Conservation (phyloP, 2,888 invertebrate genomes). For the Heliconius cydno region DNA sequence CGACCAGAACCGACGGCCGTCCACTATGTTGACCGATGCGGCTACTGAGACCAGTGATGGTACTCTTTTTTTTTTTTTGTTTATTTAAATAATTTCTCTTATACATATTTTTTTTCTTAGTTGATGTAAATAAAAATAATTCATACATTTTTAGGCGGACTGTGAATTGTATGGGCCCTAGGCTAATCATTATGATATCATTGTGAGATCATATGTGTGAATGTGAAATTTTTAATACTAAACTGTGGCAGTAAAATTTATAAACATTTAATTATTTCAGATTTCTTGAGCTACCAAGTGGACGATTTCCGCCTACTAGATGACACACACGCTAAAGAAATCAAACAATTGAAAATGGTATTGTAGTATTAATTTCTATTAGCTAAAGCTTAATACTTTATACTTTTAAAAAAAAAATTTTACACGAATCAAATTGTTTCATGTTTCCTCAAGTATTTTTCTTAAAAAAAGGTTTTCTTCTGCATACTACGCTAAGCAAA, state of each 20-base stretch:
- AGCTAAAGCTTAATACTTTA: neutral
- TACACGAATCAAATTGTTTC: no score
- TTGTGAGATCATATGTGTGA: neutral
- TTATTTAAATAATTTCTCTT: neutral
- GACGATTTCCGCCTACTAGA: conserved; percentile 51
- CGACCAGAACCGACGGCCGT: conserved; percentile 59
- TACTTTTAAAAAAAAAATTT: no score
- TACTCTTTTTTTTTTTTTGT: conserved; percentile 46
- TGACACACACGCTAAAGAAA: conserved; percentile 55
- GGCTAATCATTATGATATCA: neutral
- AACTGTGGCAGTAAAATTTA: neutral
- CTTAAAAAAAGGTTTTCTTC: neutral
- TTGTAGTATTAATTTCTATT: neutral
- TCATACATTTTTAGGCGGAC: no score
- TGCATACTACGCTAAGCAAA: neutral
- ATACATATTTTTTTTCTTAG: no score
- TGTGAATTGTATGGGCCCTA: no score
- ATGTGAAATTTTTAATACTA: neutral
- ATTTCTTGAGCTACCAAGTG: conserved; percentile 62
- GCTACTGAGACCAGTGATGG: conserved; percentile 65
- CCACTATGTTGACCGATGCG: conserved; percentile 53
- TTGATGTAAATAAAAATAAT: no score
- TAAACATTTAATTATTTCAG: conserved; percentile 52
- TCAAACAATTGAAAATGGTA: conserved; percentile 63
- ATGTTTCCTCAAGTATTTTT: no score